Percentiles rank a stretch among this genome's conserved stretches.
Conservation (phyloP, 1,140 invertebrate genomes). For the Trichonephila clavipes region DNA sequence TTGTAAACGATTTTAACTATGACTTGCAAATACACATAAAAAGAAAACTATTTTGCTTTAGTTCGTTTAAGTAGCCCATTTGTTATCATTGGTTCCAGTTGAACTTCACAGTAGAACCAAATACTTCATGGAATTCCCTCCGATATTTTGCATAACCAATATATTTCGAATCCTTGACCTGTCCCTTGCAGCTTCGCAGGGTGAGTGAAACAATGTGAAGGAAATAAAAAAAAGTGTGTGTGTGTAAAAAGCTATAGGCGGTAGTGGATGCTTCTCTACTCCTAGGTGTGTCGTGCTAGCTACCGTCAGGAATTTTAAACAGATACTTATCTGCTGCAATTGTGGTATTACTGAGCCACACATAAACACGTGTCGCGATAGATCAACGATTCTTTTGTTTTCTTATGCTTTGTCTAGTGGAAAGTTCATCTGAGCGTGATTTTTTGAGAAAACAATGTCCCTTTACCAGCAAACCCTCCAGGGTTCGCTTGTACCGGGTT, state of each 20-base stretch:
- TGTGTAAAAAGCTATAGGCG: not conserved
- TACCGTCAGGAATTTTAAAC: constrained; percentile 44
- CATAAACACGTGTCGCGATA: not conserved
- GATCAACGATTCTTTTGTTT: constrained; percentile 54
- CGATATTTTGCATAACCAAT: not conserved
- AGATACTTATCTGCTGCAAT: constrained; percentile 15
- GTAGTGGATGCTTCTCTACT: not conserved
- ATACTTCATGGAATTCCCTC: too few species aligned
- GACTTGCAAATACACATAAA: too few species aligned
- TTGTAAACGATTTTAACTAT: too few species aligned
- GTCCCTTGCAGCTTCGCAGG: not conserved
- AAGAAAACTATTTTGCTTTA: too few species aligned
- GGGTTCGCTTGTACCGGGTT: not conserved
- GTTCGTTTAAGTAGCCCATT: too few species aligned
- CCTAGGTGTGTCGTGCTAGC: not conserved
- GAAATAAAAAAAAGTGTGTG: too few species aligned
- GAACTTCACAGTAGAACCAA: too few species aligned
- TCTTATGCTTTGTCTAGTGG: constrained; percentile 24
- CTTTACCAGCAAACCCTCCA: not conserved
- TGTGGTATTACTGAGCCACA: constrained; percentile 32
- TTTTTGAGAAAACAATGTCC: not conserved
- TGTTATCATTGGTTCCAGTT: too few species aligned
- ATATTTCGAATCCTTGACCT: not conserved
- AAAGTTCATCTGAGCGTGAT: constrained; percentile 50
- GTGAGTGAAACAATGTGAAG: not conserved